These are phyloP conservation scores for Diarsia mendica DNA, from an alignment of 2,888 invertebrate genomes.

Conservation along the genomic window DNA sequence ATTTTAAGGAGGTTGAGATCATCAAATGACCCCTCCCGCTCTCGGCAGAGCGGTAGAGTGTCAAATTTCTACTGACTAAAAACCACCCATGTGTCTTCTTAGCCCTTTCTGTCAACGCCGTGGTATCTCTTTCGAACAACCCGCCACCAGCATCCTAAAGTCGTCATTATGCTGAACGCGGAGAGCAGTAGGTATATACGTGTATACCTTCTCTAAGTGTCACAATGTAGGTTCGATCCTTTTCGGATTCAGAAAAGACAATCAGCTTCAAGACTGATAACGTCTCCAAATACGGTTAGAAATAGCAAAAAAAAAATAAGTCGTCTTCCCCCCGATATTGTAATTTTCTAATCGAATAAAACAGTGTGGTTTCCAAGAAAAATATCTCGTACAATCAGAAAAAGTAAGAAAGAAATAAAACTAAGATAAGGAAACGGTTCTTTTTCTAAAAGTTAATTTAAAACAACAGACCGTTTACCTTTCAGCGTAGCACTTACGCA, in stretches of 20 bases:
- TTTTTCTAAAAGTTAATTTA: slow-evolving; percentile 17
- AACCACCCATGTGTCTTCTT: too few relatives aligned
- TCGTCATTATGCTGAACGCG: too few relatives aligned
- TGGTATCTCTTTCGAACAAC: too few relatives aligned
- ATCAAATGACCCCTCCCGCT: too few relatives aligned
- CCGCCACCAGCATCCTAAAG: too few relatives aligned
- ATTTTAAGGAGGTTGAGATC: too few relatives aligned
- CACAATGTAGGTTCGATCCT: background rate
- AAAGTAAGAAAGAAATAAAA: background rate
- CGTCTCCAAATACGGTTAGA: background rate
- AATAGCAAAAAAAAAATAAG: background rate
- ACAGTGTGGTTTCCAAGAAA: background rate
- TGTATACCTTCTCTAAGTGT: background rate
- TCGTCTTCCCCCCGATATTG: background rate
- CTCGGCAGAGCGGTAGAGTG: too few relatives aligned
- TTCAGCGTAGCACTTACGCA: slow-evolving; percentile 33
- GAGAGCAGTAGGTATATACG: too few relatives aligned
- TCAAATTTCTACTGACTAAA: too few relatives aligned
- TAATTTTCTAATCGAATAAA: background rate
- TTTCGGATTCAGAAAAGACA: background rate
- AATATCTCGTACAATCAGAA: background rate
- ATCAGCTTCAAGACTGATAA: background rate
- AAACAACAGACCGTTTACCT: slow-evolving; percentile 35
- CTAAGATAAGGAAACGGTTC: slow-evolving; percentile 1
- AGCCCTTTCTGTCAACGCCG: too few relatives aligned